Evolutionary conservation across 2,113 vertebrate species (phyloP).

Genomic region (Taxidea taxus): DNA sequence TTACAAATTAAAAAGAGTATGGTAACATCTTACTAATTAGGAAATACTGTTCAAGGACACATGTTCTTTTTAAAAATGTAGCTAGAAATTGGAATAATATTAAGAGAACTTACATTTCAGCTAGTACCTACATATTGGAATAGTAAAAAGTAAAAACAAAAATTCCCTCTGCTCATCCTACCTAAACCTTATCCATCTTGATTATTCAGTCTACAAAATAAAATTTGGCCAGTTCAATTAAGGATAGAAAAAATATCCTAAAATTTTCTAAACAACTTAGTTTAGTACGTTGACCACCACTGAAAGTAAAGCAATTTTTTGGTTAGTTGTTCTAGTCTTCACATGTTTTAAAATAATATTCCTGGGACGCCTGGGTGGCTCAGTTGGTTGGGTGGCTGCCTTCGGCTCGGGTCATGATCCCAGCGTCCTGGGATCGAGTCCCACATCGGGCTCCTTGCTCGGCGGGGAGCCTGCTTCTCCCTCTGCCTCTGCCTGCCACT

Average conservation of each 20-base stretch:
- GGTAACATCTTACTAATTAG: not conserved
- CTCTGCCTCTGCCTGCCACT: no score
- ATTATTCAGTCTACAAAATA: not conserved
- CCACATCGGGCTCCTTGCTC: no score
- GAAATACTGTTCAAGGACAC: not conserved
- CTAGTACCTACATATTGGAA: not conserved
- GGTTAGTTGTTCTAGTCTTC: not conserved
- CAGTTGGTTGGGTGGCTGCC: no score
- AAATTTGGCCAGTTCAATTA: not conserved
- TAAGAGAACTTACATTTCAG: not conserved
- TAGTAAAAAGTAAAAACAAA: not conserved
- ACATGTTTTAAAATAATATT: not conserved
- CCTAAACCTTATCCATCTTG: not conserved
- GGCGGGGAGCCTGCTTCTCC: no score
- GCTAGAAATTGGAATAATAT: not conserved
- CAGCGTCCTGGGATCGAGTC: no score
- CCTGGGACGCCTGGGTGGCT: no score
- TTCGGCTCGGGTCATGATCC: no score
- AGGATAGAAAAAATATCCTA: not conserved
- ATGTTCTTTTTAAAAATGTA: not conserved
- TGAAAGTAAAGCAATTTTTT: not conserved
- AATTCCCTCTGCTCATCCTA: not conserved
- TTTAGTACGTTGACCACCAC: not conserved
- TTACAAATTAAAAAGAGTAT: not conserved
- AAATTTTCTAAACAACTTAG: not conserved